Evolutionary conservation across 2,888 invertebrate genomes (phyloP).

Genomic region (Crocallis elinguaria): DNA sequence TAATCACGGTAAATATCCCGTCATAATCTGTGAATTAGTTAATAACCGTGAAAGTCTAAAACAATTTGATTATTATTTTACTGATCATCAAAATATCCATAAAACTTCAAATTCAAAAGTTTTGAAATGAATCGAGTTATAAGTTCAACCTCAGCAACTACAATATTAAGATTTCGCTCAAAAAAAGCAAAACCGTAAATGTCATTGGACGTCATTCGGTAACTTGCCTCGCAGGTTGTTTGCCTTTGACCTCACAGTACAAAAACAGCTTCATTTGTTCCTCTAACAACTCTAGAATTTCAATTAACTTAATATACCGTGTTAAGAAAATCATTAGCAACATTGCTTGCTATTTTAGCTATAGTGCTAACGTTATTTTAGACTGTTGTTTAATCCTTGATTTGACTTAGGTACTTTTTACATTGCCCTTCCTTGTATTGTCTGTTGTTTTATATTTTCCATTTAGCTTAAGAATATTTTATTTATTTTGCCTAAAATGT

Average conservation of each 20-base stretch:
- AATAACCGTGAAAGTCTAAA: no score
- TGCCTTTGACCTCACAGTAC: conserved; percentile 55
- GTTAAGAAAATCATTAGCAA: conserved; percentile 33
- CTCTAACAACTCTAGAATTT: conserved; percentile 32
- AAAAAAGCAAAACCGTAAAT: conserved; percentile 45
- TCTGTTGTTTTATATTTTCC: no score
- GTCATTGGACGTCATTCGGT: conserved; percentile 49
- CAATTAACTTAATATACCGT: conserved; percentile 31
- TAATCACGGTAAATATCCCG: no score
- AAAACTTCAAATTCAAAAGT: neutral
- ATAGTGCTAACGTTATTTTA: conserved; percentile 19
- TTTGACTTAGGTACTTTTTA: neutral
- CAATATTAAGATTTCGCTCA: conserved; percentile 39
- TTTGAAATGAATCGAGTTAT: neutral
- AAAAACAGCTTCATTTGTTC: conserved; percentile 30
- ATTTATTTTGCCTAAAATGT: no score
- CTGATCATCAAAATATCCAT: neutral
- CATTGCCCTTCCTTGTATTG: no score
- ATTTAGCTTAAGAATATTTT: no score
- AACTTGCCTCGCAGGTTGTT: conserved; percentile 50
- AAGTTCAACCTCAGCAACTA: neutral
- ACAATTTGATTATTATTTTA: no score
- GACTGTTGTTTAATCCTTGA: neutral
- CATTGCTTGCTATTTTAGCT: conserved; percentile 18
- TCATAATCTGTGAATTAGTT: no score